Base-by-base conservation (phyloP, 2,113 vertebrate genomes). In the Struthidea cinerea region DNA sequence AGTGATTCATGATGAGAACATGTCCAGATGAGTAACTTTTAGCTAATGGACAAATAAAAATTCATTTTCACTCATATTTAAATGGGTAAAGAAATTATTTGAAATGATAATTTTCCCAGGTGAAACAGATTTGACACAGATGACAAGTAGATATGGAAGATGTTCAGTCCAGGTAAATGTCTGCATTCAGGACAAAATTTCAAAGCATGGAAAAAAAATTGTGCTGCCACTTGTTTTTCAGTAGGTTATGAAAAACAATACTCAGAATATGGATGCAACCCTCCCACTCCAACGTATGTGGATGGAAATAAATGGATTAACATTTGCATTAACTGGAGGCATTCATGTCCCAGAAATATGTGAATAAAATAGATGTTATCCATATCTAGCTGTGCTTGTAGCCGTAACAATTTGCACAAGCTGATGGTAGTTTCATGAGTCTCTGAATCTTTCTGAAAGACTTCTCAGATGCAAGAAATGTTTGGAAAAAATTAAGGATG, bases 301-400 rank as follows among this genome's bases (percentile, higher is more conserved):
- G 11, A 47, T 37, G 24, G 41, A 95, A 85, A 64, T 9, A 76
- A 71, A 80, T 61, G 7, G 11, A 60, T 86, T 74, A n/a, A 77
- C 8, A 21, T 76, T 73, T 80, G 6, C 18, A n/a, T 44, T 76
- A 61, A 28, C 23, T 86, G 32, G 19, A 75, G 11, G 7, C 12
- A 81, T 69, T 77, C 0, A 1, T n/a, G 13, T 20, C 30, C 76
- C 2, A 2, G 30, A 83, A 93, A 64, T 56, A 5, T 1, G 30
- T 44, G 7, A 42, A 53, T 55, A 42, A 93, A 93, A 52, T 63
- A 20, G 9, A 3, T 33, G 27, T 55, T 83, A 41, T 60, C 5
- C 23, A 30, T 17, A 69, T 27, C 5, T 69, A 74, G 8, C 49
- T 83, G 18, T 90, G 16, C 7, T 13, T 69, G 41, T 17, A 90